Conservation (phyloP, 2,888 invertebrate species). For the Sesamia inferens region DNA sequence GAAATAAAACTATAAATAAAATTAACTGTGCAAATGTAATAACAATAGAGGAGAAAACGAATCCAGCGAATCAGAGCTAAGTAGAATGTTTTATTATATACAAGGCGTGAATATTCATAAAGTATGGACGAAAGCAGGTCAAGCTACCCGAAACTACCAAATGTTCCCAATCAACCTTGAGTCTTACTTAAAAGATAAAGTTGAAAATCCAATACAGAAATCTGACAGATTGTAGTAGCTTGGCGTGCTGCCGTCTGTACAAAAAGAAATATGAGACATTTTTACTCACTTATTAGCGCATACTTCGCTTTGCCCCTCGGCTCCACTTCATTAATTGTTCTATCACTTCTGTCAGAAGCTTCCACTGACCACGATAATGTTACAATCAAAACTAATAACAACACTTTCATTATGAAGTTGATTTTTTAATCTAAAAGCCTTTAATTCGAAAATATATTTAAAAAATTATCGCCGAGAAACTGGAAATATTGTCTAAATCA, state of each 20-base stretch:
- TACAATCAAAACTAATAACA: constrained; percentile 43
- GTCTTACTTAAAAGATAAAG: too few relatives aligned
- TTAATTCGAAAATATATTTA: not conserved
- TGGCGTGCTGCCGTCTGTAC: too few relatives aligned
- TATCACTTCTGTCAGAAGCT: constrained; percentile 48
- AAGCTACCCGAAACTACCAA: too few relatives aligned
- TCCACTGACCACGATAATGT: constrained; percentile 55
- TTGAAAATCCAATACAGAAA: too few relatives aligned
- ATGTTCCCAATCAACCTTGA: too few relatives aligned
- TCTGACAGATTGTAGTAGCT: too few relatives aligned
- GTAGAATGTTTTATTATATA: not conserved
- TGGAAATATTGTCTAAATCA: not conserved
- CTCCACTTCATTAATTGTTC: constrained; percentile 66
- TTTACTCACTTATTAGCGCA: constrained; percentile 82
- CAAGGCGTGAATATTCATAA: too few relatives aligned
- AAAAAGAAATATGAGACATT: not conserved
- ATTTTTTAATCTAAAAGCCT: not conserved
- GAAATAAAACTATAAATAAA: too few relatives aligned
- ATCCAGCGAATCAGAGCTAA: not conserved
- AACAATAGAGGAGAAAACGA: not conserved
- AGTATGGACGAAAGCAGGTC: too few relatives aligned
- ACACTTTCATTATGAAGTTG: constrained; percentile 49
- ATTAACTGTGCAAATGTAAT: too few relatives aligned
- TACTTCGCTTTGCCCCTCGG: constrained; percentile 82
- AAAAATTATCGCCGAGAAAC: not conserved